A percentile compares a stretch with the other conserved stretches of the same genome.
These are phyloP conservation scores for Amblyteles armatorius DNA, from an alignment of 2,888 invertebrate species.

Conservation along the genomic window DNA sequence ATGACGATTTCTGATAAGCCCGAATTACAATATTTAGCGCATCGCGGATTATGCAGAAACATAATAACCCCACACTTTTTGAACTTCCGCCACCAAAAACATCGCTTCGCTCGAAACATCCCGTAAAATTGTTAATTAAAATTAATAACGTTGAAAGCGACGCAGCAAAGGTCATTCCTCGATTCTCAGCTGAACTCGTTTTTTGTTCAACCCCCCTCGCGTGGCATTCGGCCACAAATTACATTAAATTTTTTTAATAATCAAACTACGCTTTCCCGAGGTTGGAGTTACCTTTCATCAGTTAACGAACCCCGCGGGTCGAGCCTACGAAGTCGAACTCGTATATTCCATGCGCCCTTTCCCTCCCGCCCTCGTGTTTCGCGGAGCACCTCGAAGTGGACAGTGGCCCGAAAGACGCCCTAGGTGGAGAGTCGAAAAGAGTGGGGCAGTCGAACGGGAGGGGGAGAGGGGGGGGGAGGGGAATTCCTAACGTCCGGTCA, in stretches of 20 bases:
- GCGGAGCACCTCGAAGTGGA: background rate
- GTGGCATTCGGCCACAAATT: background rate
- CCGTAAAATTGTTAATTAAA: background rate
- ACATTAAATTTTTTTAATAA: background rate
- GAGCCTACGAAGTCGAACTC: slow-evolving; percentile 41
- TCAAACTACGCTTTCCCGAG: background rate
- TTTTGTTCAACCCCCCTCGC: background rate
- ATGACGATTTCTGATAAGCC: too few relatives aligned
- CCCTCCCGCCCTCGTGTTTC: background rate
- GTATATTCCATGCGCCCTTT: slow-evolving; percentile 20
- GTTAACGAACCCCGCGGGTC: slow-evolving; percentile 6
- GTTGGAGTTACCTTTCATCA: slow-evolving; percentile 6
- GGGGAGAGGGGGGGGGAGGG: too few relatives aligned
- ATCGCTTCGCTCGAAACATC: background rate
- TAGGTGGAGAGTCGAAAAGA: slow-evolving; percentile 19
- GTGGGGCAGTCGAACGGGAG: background rate
- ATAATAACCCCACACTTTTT: background rate
- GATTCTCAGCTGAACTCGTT: background rate
- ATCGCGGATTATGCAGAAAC: too few relatives aligned
- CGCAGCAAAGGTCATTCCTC: background rate
- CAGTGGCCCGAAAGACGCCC: background rate
- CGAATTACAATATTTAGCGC: too few relatives aligned
- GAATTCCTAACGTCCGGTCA: slow-evolving; percentile 62
- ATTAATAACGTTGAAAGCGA: background rate
- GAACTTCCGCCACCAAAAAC: background rate